Evolutionary conservation across 2,113 vertebrate genomes (phyloP).

Genomic region (Sclerurus mexicanus): DNA sequence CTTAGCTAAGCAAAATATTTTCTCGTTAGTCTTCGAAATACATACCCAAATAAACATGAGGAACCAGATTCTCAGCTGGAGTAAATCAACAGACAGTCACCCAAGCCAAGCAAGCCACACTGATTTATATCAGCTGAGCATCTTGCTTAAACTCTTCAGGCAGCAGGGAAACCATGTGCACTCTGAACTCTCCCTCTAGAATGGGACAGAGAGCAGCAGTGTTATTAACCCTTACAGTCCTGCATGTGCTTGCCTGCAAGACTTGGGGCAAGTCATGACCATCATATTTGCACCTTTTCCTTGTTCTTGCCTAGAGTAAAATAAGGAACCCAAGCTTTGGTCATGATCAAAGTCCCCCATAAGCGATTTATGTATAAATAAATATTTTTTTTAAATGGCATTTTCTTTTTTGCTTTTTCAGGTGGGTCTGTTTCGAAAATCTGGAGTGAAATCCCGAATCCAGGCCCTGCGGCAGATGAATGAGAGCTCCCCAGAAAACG

Average conservation of each 20-base stretch:
- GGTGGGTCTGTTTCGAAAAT: constrained; percentile 97
- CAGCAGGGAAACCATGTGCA: neutral
- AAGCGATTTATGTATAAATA: neutral
- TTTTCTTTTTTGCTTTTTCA: constrained; percentile 37
- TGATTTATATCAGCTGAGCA: constrained; percentile 39
- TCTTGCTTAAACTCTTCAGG: constrained; percentile 10
- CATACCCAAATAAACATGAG: constrained; percentile 20
- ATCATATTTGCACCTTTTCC: neutral
- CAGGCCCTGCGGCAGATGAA: constrained; percentile 94
- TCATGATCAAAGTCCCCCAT: neutral
- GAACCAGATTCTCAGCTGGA: constrained; percentile 39
- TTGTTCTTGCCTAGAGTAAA: neutral
- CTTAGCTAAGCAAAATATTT: constrained; percentile 31
- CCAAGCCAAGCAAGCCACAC: constrained; percentile 2
- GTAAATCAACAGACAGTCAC: constrained; percentile 30
- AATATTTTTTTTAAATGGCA: neutral
- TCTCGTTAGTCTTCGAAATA: constrained; percentile 40
- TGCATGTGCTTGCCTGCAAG: rapidly evolving
- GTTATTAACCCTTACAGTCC: neutral
- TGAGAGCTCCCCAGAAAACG: constrained; percentile 88
- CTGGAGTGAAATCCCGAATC: constrained; percentile 96
- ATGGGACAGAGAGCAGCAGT: neutral
- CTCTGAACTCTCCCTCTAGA: neutral
- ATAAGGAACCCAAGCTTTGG: neutral
- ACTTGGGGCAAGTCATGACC: neutral